phyloP scores from a whole-genome alignment of 2,888 invertebrate genomes.

The Drosophila atripex region DNA sequence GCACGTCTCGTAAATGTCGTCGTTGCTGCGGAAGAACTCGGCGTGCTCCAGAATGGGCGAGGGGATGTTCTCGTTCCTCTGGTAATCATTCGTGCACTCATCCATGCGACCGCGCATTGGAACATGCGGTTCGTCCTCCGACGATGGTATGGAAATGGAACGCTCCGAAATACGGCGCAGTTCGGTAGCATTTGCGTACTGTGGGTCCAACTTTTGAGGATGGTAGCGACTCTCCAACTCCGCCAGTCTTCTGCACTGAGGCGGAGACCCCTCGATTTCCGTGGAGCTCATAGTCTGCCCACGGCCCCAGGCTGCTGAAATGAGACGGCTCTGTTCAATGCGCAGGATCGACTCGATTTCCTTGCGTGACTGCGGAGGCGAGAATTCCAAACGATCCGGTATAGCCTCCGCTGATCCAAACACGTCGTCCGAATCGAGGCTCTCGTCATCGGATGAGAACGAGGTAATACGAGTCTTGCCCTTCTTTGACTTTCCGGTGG shows the following conservation, averaged over 20 bases:
- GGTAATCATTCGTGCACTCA: slow-evolving; percentile 86
- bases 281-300: slow-evolving; percentile 91
- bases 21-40: slow-evolving; percentile 86
- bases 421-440: slow-evolving; percentile 90
- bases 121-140: slow-evolving; percentile 89
- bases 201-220: slow-evolving; percentile 87
- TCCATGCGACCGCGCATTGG: slow-evolving; percentile 85
- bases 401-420: slow-evolving; percentile 91
- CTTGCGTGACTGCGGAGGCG: slow-evolving; percentile 90
- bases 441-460: slow-evolving; percentile 91
- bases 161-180: slow-evolving; percentile 89
- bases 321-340: slow-evolving; percentile 89
- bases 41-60: slow-evolving; percentile 87
- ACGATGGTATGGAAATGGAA: slow-evolving; percentile 90
- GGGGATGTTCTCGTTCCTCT: slow-evolving; percentile 86
- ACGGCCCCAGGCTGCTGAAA: slow-evolving; percentile 88
- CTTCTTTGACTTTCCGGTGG: slow-evolving; percentile 87
- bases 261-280: slow-evolving; percentile 91
- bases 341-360: slow-evolving; percentile 90
- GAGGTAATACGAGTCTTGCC: slow-evolving; percentile 90
- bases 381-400: slow-evolving; percentile 89
- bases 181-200: slow-evolving; percentile 87
- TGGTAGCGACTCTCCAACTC: slow-evolving; percentile 88
- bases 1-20: slow-evolving; percentile 84
- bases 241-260: slow-evolving; percentile 88